Conservation (phyloP, 1,140 invertebrate genomes). For the Euborellia annulipes region DNA sequence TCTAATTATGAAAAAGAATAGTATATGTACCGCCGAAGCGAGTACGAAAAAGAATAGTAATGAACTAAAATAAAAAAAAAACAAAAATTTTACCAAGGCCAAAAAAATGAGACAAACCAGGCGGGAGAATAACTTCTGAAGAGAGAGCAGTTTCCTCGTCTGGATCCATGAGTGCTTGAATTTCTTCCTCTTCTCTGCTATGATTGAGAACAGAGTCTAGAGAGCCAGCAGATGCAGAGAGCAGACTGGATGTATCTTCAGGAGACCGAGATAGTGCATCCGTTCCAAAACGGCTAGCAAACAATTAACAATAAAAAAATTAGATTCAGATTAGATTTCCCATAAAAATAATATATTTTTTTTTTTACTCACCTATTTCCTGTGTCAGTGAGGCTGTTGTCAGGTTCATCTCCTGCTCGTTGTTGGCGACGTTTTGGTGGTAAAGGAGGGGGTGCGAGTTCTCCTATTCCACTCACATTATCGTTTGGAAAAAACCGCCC, state of each 20-base stretch:
- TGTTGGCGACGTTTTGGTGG: slow-evolving; percentile 52
- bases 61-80: no score
- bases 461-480: slow-evolving; percentile 1
- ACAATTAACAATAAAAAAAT: no score
- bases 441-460: slow-evolving; percentile 43
- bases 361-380: no score
- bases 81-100: not conserved
- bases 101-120: not conserved
- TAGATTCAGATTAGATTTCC: no score
- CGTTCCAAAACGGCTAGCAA: no score
- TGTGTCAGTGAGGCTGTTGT: slow-evolving; percentile 6
- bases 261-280: slow-evolving; percentile 27
- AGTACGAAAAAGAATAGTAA: no score
- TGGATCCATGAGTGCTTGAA: slow-evolving; percentile 42
- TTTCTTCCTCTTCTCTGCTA: slow-evolving; percentile 58
- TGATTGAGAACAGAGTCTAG: slow-evolving; percentile 70
- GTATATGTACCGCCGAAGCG: no score
- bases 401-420: slow-evolving; percentile 20
- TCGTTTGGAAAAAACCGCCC: slow-evolving; percentile 33
- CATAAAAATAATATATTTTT: no score
- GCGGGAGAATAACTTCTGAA: slow-evolving; percentile 6
- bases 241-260: slow-evolving; percentile 47
- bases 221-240: slow-evolving; percentile 60
- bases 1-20: no score
- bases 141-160: slow-evolving; percentile 24